Conservation (phyloP, 2,888 invertebrate genomes). For the Pegoplata infirma region DNA sequence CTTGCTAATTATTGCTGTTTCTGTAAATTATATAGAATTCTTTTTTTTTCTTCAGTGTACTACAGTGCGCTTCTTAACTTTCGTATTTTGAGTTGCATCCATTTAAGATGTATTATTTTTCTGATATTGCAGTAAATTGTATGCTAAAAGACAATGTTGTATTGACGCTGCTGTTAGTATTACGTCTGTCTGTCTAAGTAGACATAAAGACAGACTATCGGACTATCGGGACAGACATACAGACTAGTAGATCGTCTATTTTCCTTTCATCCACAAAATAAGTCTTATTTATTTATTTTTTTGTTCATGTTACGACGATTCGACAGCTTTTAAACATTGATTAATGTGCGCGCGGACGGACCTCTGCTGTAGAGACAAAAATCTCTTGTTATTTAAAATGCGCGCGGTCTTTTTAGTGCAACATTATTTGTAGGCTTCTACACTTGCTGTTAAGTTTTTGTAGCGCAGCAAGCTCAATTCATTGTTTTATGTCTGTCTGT, state of each 20-base stretch:
- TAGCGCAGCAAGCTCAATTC: too few relatives aligned
- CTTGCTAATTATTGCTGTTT: too few relatives aligned
- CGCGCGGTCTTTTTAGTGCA: constrained; percentile 45
- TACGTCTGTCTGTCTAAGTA: background rate
- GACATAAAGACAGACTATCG: too few relatives aligned
- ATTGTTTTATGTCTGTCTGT: constrained; percentile 19
- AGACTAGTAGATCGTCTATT: constrained; percentile 9
- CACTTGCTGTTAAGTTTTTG: too few relatives aligned
- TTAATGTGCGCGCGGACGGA: constrained; percentile 58
- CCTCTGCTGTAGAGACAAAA: constrained; percentile 30
- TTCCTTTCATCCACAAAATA: constrained; percentile 49
- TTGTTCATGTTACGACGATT: constrained; percentile 40
- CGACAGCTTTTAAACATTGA: constrained; percentile 63
- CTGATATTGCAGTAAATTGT: too few relatives aligned
- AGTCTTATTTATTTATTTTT: constrained; percentile 41
- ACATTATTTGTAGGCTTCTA: constrained; percentile 56
- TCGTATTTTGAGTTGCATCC: constrained; percentile 33
- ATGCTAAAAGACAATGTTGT: constrained; percentile 13
- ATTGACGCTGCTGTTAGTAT: constrained; percentile 28
- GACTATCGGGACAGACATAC: too few relatives aligned
- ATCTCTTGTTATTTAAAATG: too few relatives aligned
- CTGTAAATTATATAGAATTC: too few relatives aligned
- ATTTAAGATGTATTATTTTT: too few relatives aligned
- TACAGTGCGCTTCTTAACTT: constrained; percentile 46
- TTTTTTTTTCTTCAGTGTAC: too few relatives aligned